These are phyloP conservation scores for Gadopsis bispinosus DNA, from an alignment of 2,797 vertebrate genomes.

Conservation along the genomic window DNA sequence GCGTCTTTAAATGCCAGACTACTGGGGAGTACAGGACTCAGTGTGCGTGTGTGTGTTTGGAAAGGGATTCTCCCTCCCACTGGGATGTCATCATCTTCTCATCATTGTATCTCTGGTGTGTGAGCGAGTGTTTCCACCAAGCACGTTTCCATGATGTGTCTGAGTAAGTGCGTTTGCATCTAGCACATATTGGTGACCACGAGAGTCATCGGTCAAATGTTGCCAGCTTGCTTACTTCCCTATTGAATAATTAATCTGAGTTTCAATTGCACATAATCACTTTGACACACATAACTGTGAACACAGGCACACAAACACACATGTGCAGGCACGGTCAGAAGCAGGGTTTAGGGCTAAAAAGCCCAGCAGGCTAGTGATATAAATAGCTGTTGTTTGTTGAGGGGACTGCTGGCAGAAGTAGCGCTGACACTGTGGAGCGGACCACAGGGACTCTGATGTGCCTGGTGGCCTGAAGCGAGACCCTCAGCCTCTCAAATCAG, in stretches of 20 bases:
- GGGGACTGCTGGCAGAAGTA: conserved; percentile 75
- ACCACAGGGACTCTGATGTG: conserved; percentile 82
- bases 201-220: conserved; percentile 82
- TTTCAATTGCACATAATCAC: conserved; percentile 82
- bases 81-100: conserved; percentile 71
- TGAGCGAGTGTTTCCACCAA: conserved; percentile 61
- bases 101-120: conserved; percentile 54
- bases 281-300: conserved; percentile 73
- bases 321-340: conserved; percentile 78
- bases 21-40: conserved; percentile 25
- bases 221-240: conserved; percentile 84
- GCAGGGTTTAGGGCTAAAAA: conserved; percentile 82
- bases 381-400: conserved; percentile 86
- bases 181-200: conserved; percentile 67
- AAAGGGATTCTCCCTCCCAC: conserved; percentile 63
- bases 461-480: conserved; percentile 76
- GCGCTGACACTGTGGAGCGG: conserved; percentile 77
- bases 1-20: conserved; percentile 41
- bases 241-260: conserved; percentile 91
- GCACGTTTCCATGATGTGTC: conserved; percentile 59
- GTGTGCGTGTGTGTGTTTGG: conserved; percentile 32
- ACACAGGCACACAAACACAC: conserved; percentile 52
- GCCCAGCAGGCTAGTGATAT: conserved; percentile 87
- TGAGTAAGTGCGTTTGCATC: conserved; percentile 33
- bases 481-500: conserved; percentile 73